Conservation (phyloP, 2,113 vertebrate genomes). For the Delphinapterus leucas region DNA sequence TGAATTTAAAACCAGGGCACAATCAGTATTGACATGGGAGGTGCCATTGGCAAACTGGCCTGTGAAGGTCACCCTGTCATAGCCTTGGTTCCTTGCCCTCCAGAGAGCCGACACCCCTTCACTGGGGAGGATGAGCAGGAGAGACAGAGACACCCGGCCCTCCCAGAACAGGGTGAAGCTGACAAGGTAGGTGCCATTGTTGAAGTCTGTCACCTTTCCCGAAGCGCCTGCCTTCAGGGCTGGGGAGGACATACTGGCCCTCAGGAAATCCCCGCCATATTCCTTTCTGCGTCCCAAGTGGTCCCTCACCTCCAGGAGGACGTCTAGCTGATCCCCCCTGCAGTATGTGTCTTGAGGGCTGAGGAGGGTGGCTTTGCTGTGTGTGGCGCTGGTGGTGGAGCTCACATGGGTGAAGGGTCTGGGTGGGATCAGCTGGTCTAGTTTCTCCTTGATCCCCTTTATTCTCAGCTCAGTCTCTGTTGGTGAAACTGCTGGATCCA, state of each 20-base stretch:
- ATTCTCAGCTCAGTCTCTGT: not conserved
- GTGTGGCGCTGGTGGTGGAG: conserved; percentile 44
- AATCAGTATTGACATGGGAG: conserved; percentile 23
- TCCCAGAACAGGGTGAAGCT: too few relatives aligned
- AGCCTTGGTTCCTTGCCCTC: conserved; percentile 68
- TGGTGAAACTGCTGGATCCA: not conserved
- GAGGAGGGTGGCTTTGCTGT: conserved; percentile 53
- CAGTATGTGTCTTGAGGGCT: conserved; percentile 45
- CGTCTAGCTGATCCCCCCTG: conserved; percentile 49
- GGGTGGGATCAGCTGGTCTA: not conserved
- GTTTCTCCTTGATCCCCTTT: not conserved
- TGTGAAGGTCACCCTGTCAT: conserved; percentile 63
- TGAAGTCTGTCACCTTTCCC: too few relatives aligned
- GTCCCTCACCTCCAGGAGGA: conserved; percentile 44
- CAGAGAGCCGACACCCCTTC: too few relatives aligned
- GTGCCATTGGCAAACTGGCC: conserved; percentile 60
- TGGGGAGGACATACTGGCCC: too few relatives aligned
- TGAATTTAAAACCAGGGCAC: conserved; percentile 52
- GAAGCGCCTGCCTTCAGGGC: too few relatives aligned
- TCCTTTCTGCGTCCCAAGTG: too few relatives aligned
- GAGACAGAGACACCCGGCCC: too few relatives aligned
- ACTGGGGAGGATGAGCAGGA: too few relatives aligned
- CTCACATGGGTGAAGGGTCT: not conserved
- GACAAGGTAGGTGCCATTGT: too few relatives aligned
- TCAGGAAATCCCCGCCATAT: too few relatives aligned